These are phyloP conservation scores for Hylaeus anthracinus DNA, from an alignment of 1,140 invertebrate species.

Conservation along the genomic window DNA sequence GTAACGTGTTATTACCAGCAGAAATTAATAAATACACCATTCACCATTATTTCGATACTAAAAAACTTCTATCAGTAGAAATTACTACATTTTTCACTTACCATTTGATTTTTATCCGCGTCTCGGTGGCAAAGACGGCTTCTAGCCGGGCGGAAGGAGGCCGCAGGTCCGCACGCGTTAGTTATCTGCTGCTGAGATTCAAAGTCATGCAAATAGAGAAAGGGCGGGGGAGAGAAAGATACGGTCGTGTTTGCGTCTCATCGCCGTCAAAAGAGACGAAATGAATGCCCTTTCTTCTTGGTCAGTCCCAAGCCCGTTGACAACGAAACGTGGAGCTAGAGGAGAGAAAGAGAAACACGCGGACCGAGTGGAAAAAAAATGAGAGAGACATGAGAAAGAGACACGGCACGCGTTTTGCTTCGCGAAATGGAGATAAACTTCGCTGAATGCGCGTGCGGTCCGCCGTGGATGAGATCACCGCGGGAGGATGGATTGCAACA, in stretches of 20 bases:
- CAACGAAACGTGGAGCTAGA: slow-evolving; percentile 16
- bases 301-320: slow-evolving; percentile 44
- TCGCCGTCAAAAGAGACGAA: slow-evolving; percentile 75
- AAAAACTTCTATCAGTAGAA: too few relatives aligned
- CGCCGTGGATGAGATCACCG: slow-evolving; percentile 38
- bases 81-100: too few relatives aligned
- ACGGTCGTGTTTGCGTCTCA: slow-evolving; percentile 76
- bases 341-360: not conserved
- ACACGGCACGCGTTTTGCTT: slow-evolving; percentile 36
- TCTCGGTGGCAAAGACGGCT: not conserved
- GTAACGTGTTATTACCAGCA: too few relatives aligned
- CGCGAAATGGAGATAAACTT: slow-evolving; percentile 47
- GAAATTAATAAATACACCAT: too few relatives aligned
- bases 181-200: slow-evolving; percentile 77
- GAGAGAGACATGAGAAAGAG: slow-evolving; percentile 3
- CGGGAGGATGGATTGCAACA: slow-evolving; percentile 30
- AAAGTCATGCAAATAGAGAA: slow-evolving; percentile 78
- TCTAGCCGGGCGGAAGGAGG: slow-evolving; percentile 10
- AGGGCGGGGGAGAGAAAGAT: slow-evolving; percentile 55
- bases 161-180: slow-evolving; percentile 56
- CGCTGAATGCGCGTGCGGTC: slow-evolving; percentile 35
- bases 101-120: too few relatives aligned
- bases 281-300: slow-evolving; percentile 72
- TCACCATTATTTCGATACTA: too few relatives aligned
- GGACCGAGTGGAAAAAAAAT: not conserved